phyloP scores from a whole-genome alignment of 2,888 invertebrate species.

The Phytoseiulus persimilis region DNA sequence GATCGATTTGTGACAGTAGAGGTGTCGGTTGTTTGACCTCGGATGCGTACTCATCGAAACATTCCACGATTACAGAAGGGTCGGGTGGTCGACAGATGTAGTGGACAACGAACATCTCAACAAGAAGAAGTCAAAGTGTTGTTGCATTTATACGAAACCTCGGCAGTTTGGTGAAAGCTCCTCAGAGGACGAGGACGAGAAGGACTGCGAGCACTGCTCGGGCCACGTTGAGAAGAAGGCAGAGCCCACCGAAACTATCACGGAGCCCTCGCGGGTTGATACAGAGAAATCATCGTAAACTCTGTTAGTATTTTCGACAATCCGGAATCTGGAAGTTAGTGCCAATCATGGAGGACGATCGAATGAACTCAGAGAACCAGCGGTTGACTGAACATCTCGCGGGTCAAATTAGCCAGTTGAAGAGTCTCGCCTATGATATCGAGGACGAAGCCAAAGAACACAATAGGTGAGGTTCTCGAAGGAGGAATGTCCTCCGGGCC shows the following conservation, averaged over 20 bases:
- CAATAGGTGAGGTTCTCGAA: background rate
- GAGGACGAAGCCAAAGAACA: constrained; percentile 37
- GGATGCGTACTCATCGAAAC: no score
- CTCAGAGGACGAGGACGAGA: constrained; percentile 63
- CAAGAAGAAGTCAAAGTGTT: constrained; percentile 96
- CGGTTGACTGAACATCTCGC: constrained; percentile 23
- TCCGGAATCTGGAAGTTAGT: no score
- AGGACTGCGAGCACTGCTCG: constrained; percentile 75
- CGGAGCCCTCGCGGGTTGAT: background rate
- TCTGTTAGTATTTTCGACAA: background rate
- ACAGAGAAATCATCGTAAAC: background rate
- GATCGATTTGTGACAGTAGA: no score
- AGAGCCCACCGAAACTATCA: background rate
- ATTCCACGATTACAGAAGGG: constrained; percentile 49
- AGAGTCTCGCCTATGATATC: constrained; percentile 34
- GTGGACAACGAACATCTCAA: constrained; percentile 91
- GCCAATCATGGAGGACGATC: constrained; percentile 32
- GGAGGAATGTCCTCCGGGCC: background rate
- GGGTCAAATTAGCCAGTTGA: constrained; percentile 17
- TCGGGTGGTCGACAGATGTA: constrained; percentile 79
- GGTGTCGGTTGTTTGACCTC: no score
- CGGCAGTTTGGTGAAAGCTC: constrained; percentile 78
- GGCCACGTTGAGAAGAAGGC: constrained; percentile 66
- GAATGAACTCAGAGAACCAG: constrained; percentile 28
- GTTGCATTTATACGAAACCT: constrained; percentile 89